Base-by-base conservation (phyloP, 2,888 invertebrate species). In the Leuctra nigra region DNA sequence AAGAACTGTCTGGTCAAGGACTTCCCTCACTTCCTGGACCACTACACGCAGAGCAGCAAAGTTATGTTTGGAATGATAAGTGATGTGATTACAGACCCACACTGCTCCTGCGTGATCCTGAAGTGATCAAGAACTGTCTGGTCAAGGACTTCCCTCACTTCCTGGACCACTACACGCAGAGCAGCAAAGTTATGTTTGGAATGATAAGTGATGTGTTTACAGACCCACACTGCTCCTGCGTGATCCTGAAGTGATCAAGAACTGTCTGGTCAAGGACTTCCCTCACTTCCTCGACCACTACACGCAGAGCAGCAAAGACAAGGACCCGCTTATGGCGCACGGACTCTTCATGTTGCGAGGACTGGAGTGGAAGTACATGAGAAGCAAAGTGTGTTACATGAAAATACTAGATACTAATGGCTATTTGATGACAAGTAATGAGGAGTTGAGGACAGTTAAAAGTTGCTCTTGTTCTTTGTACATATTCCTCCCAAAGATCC, bases 31-130 rank as follows among this genome's bases (percentile, higher is more conserved):
- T n/a, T n/a, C n/a, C n/a, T n/a, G n/a, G n/a, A n/a, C n/a, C n/a
- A n/a, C n/a, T n/a, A n/a, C n/a, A n/a, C n/a, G n/a, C n/a, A n/a
- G n/a, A n/a, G n/a, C n/a, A n/a, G n/a, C n/a, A n/a, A n/a, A n/a
- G n/a, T n/a, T n/a, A n/a, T n/a, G n/a, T n/a, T n/a, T n/a, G n/a
- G n/a, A n/a, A n/a, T n/a, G n/a, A n/a, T n/a, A n/a, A n/a, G n/a
- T n/a, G n/a, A n/a, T n/a, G n/a, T n/a, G n/a, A n/a, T n/a, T n/a
- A 18, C 47, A 47, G 47, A 14, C 47, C 47, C 29, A 29, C 47
- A 14, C 22, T 47, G 13, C 25, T 47, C 25, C 6, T 47, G n/a
- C 23, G 47, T 3, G 47, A 47, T 14, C 47, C 47, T 9, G 47
- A 23, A 6, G 25, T 47, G 47, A 47, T 47, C 13, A 47, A 47